Base-by-base conservation (phyloP, 1,140 invertebrate genomes). In the Drosophila sproati region DNA sequence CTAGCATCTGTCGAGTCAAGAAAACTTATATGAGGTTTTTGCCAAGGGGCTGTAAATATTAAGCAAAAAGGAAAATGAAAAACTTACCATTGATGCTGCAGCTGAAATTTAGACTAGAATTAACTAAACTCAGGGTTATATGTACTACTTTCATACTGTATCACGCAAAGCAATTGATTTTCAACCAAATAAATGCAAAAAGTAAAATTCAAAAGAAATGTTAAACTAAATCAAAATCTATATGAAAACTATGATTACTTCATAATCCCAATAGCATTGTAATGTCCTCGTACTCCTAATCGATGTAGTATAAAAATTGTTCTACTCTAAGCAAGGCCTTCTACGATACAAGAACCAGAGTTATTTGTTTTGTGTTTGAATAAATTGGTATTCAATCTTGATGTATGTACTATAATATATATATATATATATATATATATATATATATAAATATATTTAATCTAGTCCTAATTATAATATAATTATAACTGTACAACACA, bases 381-480 rank as follows among this genome's bases (percentile, higher is more conserved):
- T 48, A 63, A 81, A 73, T 70, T 77, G 72, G 76, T 77, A 67
- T 76, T 67, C 76, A 69, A 61, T 82, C 62, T 82, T 87, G 51
- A 87, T 87, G 77, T 80, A 68, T 68, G 55, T 54, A 71, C 50
- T 20, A 68, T 67, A 12, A 78, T 63, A 61, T 66, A 72, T 77
- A 70, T 70, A 86, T 78, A 86, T 77, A 73, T 88, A 88, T 20
- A 20, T 20, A 66, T 73, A 66, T 67, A 86, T 75, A 86, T 78
- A 52, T 28, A 63, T 67, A 78, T 63, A 61, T 66, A 72, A 73
- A 70, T 70, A 86, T 78, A 86, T 77, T 77, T 88, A 88, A 78
- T 89, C 83, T 88, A 88, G 83, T 88, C 83, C 80, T 88, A 89
- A 88, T 77, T 88, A 60, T 88, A 88, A 88, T 80, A 78, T 89